Base-by-base conservation (phyloP, 2,113 vertebrate genomes). In the Sebastes schlegelii region DNA sequence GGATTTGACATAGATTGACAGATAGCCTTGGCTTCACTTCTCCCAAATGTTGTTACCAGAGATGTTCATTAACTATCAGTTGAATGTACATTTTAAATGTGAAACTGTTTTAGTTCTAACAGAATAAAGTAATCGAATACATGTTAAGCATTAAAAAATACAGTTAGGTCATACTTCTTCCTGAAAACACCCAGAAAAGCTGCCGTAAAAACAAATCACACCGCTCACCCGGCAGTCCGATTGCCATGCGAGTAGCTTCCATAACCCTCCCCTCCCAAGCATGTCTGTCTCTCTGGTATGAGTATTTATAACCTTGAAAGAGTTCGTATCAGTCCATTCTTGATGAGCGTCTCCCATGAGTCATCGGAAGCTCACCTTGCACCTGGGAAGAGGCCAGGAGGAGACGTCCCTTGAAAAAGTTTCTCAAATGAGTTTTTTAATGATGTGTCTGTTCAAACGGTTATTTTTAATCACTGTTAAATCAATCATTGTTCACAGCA, bases 381-480 rank as follows among this genome's bases (percentile, higher is more conserved):
- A 54, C 64, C 77, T 23, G 7, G 34, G 34, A 34, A 34, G 34
- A 34, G 77, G 69, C 76, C 75, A 40, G 67, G 62, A 26, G 66
- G 23, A 80, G 72, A 55, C 16, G 46, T 66, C 70, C 48, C 48
- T 49, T 48, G 21, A 73, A 75, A 52, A 48, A 19, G 51, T 42
- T 72, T 60, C 51, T 23, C n/a, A 61, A 75, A 85, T 70, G 52
- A 79, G 78, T 23, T 63, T 72, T 76, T 88, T 82, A 75, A 88
- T 82, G 65, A 88, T 77, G 58, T 52, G 55, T 55, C 77, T 34
- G 23, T 77, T 67, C n/a, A 43, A 57, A 49, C 13, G 21, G 43
- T 68, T 68, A 49, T 57, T 55, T 55, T n/a, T 55, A n/a, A 8
- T 55, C 52, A 55, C n/a, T 55, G 52, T 55, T 55, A 0, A 55